Conservation (phyloP, 2,888 invertebrate genomes). For the Adineta ricciae region DNA sequence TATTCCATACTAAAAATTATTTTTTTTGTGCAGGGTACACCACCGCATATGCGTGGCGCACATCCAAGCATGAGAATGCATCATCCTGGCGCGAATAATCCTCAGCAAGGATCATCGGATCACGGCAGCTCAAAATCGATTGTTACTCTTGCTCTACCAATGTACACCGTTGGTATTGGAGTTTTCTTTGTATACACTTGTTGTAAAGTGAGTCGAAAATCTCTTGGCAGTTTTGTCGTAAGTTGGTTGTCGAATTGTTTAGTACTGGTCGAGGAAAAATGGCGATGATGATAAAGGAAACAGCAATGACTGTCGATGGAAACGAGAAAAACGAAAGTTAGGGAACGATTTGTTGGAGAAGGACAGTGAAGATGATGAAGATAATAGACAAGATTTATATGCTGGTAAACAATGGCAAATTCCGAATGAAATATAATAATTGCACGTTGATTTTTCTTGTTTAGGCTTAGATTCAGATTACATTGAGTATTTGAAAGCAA, state of each 20-base stretch:
- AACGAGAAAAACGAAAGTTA: not conserved
- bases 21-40: not conserved
- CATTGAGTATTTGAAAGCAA: slow-evolving; percentile 17
- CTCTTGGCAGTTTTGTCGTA: not conserved
- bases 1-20: not conserved
- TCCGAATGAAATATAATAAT: no score
- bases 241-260: not conserved
- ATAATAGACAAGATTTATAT: not conserved
- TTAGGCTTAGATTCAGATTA: slow-evolving; percentile 25
- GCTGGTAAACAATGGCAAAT: not conserved
- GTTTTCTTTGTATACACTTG: slow-evolving; percentile 29
- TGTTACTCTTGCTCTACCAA: slow-evolving; percentile 28
- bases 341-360: not conserved
- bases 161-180: slow-evolving; percentile 32
- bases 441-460: no score
- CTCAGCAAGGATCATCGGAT: not conserved
- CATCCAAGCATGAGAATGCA: slow-evolving; percentile 11
- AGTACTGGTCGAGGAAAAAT: not conserved
- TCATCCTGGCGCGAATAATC: not conserved
- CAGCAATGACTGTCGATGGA: not conserved
- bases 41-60: slow-evolving; percentile 14
- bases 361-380: slow-evolving; percentile 3
- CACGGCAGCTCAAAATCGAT: slow-evolving; percentile 8
- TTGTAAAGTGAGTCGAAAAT: slow-evolving; percentile 29
- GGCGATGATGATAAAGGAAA: not conserved